Percentiles rank a stretch among this genome's conserved stretches.
phyloP scores from a whole-genome alignment of 2,888 invertebrate species.

The Scaptomyza parva region DNA sequence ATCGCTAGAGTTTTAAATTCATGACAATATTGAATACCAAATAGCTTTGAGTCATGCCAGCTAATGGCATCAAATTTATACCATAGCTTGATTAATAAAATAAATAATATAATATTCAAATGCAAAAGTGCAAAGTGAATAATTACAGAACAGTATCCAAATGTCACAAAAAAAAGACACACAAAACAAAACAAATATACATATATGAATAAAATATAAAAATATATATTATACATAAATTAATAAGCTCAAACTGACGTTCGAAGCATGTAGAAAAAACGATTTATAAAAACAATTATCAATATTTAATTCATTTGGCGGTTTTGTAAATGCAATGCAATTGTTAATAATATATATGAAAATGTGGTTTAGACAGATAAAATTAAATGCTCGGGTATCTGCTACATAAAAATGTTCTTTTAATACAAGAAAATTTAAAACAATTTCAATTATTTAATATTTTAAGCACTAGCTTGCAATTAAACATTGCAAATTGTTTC shows the following conservation, averaged over 20 bases:
- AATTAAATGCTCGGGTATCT: background rate
- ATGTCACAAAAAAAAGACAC: conserved; percentile 4
- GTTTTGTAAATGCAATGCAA: conserved; percentile 61
- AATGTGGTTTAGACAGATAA: conserved; percentile 65
- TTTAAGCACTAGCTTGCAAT: conserved; percentile 26
- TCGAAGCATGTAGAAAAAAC: conserved; percentile 24
- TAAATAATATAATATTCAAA: conserved; percentile 31
- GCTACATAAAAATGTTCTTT: background rate
- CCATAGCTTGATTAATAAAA: conserved; percentile 14
- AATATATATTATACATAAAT: conserved; percentile 22
- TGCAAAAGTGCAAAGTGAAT: conserved; percentile 41
- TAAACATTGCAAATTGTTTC: conserved; percentile 7
- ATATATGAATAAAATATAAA: conserved; percentile 23
- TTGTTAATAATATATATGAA: conserved; percentile 72
- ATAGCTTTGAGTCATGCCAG: background rate
- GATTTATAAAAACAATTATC: conserved; percentile 72
- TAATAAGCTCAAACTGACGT: conserved; percentile 32
- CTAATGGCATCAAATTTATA: background rate
- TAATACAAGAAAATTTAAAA: background rate
- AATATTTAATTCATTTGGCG: conserved; percentile 73
- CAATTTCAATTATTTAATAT: conserved; percentile 8
- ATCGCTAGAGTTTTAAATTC: conserved; percentile 45
- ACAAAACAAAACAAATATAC: background rate
- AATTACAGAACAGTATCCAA: conserved; percentile 48
- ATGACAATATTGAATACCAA: conserved; percentile 17